These are phyloP conservation scores for Brevimyrus niger DNA, from an alignment of 2,113 vertebrate species.

Conservation along the genomic window DNA sequence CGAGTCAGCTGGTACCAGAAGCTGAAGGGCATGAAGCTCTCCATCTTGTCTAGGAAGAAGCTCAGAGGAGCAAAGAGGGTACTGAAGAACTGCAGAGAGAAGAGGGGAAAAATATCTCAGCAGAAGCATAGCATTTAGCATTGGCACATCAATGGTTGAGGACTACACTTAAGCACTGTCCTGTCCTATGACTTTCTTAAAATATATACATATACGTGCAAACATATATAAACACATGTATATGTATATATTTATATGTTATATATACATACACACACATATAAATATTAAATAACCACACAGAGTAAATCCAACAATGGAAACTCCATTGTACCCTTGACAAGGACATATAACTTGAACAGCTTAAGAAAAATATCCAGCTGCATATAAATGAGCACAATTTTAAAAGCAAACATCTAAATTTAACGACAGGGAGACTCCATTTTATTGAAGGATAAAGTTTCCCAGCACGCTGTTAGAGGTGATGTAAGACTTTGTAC, in stretches of 20 bases:
- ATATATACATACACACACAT: too few relatives aligned
- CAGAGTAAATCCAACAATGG: not conserved
- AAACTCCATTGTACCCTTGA: not conserved
- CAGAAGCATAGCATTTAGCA: not conserved
- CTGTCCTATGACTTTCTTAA: not conserved
- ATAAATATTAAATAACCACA: not conserved
- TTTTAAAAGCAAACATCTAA: not conserved
- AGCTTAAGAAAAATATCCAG: not conserved
- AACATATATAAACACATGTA: too few relatives aligned
- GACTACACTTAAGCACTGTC: not conserved
- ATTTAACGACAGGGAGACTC: not conserved
- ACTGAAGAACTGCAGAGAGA: conserved; percentile 70
- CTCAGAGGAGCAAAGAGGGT: conserved; percentile 68
- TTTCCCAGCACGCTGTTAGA: not conserved
- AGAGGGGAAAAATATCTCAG: not conserved
- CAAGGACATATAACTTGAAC: not conserved
- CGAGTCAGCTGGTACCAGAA: conserved; percentile 65
- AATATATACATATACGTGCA: too few relatives aligned
- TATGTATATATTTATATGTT: too few relatives aligned
- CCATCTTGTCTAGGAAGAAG: conserved; percentile 69
- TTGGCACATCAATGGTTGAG: not conserved
- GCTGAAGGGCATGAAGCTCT: conserved; percentile 62
- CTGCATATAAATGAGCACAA: not conserved
- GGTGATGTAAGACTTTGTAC: not conserved
- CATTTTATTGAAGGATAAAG: not conserved